Evolutionary conservation across 2,888 invertebrate species (phyloP).

Genomic region (Phortica magna): DNA sequence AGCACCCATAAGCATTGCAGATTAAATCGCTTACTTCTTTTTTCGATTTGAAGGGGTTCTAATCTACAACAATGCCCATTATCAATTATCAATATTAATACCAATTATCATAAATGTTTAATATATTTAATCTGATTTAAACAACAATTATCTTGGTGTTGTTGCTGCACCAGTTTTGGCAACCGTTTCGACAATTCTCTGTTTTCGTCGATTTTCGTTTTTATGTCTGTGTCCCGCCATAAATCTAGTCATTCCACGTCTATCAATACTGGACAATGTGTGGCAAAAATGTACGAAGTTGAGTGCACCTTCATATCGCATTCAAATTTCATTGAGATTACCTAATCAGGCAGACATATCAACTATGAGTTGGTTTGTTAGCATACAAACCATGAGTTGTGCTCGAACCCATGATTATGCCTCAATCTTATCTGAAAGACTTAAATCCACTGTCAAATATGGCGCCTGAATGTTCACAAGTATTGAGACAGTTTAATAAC

Average conservation of each 20-base stretch:
- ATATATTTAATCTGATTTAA: conserved; percentile 9
- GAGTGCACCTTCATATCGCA: not conserved
- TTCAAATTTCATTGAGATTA: no score
- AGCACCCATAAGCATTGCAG: not conserved
- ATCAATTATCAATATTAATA: conserved; percentile 61
- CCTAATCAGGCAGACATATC: no score
- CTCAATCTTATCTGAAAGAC: no score
- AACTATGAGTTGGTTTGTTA: no score
- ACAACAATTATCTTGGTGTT: conserved; percentile 42
- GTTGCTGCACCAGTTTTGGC: not conserved
- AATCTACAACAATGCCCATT: conserved; percentile 50
- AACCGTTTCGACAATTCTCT: not conserved
- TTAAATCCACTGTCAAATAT: no score
- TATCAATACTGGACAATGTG: no score
- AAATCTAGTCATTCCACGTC: not conserved
- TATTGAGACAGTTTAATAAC: no score
- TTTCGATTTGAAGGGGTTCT: conserved; percentile 31
- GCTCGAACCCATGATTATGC: no score
- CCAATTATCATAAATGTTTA: conserved; percentile 63
- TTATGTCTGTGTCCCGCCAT: not conserved
- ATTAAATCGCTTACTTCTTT: not conserved
- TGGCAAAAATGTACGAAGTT: not conserved
- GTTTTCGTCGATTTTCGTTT: not conserved
- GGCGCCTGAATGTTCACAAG: no score
- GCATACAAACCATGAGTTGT: no score